Base-by-base conservation (phyloP, 1,140 invertebrate genomes). In the Drosophila sechellia region DNA sequence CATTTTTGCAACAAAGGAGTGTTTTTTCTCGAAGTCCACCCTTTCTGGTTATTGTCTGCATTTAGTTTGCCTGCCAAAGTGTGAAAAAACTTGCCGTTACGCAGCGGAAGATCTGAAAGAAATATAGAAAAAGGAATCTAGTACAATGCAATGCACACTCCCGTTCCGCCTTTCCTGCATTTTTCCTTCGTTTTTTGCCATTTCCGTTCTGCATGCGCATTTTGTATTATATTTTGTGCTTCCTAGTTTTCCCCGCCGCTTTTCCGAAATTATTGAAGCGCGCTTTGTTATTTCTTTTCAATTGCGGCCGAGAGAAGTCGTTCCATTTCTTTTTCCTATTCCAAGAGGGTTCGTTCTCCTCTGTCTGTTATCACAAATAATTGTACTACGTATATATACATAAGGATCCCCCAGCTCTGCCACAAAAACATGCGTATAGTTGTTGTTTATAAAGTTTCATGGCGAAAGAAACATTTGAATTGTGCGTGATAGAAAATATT, bases 221-320 rank as follows among this genome's bases (percentile, higher is more conserved):
- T 81, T 81, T 81, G 73, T 74, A 81, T 77, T 72, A 79, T 69
- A 80, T 79, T 71, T 81, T 81, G 52, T 59, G 63, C 58, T 66
- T 61, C 39, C 69, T 68, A 77, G 52, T 63, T 58, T 56, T 61
- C 53, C 43, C 54, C 43, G 12, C 11, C 40, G 52, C 20, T 68
- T 68, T 68, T 68, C 64, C 64, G 64, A 83, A 83, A 83, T 74
- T 79, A 83, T 83, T 83, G 79, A 83, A 83, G 79, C 79, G 75
- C 59, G 58, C 54, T 61, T 78, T 83, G 79, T 78, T 79, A 70
- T 78, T 83, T 83, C 69, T 78, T 78, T 77, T 68, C 73, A 77
- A 73, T 72, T 48, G 78, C 45, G 74, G 66, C 66, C 56, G 25
- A 64, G 56, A 71, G 42, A 39, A 70, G 39, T 49, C 54, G 34